Evolutionary conservation across 2,113 vertebrate genomes (phyloP), one percentile per base, ranked within the genome.

Genomic region (Periophthalmus modestus): DNA sequence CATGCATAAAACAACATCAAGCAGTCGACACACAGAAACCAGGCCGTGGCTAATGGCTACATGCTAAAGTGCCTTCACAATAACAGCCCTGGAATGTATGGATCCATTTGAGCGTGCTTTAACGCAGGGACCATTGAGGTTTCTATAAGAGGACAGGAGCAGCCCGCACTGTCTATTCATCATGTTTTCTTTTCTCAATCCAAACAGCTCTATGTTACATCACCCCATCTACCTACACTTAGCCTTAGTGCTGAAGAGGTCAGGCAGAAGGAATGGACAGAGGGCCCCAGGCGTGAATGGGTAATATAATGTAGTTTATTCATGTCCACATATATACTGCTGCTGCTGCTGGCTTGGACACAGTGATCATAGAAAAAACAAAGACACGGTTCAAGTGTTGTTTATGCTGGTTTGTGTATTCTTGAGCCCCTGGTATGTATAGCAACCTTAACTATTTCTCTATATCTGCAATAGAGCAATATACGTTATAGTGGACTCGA

Each of bases 311-410:
- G n/a, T 57, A 82, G 79, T 85, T 86, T 84, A 86, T 89, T 79
- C 73, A 86, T 75, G 69, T 79, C 71, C 61, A 66, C 39, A 69
- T 85, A 74, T n/a, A 67, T 39, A 85, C 87, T 54, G 21, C 15
- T 52, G 81, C 57, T 28, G 33, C 15, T 57, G 81, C 13, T 48
- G 10, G 88, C 78, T 66, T 73, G 77, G 74, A 78, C 81, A 67
- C 61, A 75, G 79, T 79, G 71, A 86, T 87, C 85, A 88, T 33
- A 80, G 71, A 75, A 66, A n/a, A 83, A 91, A 89, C 81, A 90
- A 47, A 54, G 78, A 75, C 69, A 24, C 75, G 75, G 74, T 82
- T 71, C 69, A 87, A 81, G 62, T 74, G 74, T 80, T 87, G 78
- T 81, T 87, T 80, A 76, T 74, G 71, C 65, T 68, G 68, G 77